phyloP scores from a whole-genome alignment of 2,113 vertebrate genomes.

The Sander lucioperca region DNA sequence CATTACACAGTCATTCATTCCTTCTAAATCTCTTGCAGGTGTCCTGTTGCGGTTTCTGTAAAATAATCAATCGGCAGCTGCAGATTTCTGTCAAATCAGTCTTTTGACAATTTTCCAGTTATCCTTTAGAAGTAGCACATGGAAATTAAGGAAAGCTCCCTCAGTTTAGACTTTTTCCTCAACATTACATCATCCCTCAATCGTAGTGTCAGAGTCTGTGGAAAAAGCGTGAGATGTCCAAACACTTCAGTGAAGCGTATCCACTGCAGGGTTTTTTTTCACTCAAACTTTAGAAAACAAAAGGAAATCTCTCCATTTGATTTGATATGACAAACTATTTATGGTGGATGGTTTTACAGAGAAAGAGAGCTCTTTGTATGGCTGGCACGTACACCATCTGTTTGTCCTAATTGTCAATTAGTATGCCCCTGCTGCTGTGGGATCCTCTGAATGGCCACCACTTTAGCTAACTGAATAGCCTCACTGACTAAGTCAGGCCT shows the following conservation, averaged over 20 bases:
- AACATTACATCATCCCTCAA: conserved; percentile 26
- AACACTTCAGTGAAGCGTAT: conserved; percentile 28
- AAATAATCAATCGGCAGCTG: conserved; percentile 53
- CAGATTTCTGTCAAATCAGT: conserved; percentile 38
- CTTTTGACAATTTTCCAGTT: conserved; percentile 35
- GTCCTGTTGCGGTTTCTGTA: conserved; percentile 32
- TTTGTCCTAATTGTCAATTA: conserved; percentile 77
- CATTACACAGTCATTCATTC: conserved; percentile 40
- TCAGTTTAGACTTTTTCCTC: conserved; percentile 1
- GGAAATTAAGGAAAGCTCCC: conserved; percentile 18
- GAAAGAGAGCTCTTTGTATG: conserved; percentile 54
- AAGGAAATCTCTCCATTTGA: conserved; percentile 17
- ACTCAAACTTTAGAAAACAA: conserved; percentile 15
- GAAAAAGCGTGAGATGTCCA: conserved; percentile 38
- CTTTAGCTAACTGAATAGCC: conserved; percentile 43
- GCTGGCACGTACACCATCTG: conserved; percentile 59
- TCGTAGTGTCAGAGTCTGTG: conserved; percentile 2
- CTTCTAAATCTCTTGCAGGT: conserved; percentile 65
- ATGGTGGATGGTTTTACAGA: conserved; percentile 7
- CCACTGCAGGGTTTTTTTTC: background rate
- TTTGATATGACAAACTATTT: conserved; percentile 24
- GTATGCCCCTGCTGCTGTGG: conserved; percentile 47
- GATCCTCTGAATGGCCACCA: conserved; percentile 41
- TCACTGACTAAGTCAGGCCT: background rate
- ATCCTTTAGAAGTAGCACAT: background rate